Conservation (phyloP, 1,140 invertebrate genomes). For the Hyles euphorbiae region DNA sequence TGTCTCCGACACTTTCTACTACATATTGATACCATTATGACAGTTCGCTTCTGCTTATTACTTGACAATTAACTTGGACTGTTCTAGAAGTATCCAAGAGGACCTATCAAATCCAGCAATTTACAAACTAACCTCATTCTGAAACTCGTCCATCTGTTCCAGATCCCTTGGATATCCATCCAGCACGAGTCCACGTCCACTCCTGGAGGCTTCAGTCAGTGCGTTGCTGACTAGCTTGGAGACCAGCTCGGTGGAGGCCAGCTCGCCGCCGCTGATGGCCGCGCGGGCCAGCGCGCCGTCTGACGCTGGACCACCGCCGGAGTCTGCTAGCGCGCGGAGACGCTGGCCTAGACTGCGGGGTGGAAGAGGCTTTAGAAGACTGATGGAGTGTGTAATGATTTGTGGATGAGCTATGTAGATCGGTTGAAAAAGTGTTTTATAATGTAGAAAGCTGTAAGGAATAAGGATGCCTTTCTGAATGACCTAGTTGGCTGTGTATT, state of each 20-base stretch:
- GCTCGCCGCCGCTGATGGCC: conserved; percentile 87
- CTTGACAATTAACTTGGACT: no score
- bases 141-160: conserved; percentile 89
- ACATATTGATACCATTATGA: no score
- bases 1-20: no score
- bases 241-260: conserved; percentile 83
- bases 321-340: conserved; percentile 80
- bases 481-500: no score
- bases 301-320: conserved; percentile 73
- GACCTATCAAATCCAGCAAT: no score
- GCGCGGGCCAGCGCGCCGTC: conserved; percentile 76
- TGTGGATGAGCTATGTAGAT: no score
- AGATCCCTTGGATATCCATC: conserved; percentile 94
- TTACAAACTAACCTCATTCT: conserved; percentile 81
- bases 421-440: no score
- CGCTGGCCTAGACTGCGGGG: conserved; percentile 80
- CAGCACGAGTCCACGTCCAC: conserved; percentile 83
- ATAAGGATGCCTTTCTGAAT: no score
- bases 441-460: no score
- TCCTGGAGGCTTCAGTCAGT: conserved; percentile 61
- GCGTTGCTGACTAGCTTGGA: conserved; percentile 79
- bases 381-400: not conserved
- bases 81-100: no score
- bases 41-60: no score
- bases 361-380: no score